Conservation (phyloP, 2,797 vertebrate genomes). For the Schizothorax lantsangensis region DNA sequence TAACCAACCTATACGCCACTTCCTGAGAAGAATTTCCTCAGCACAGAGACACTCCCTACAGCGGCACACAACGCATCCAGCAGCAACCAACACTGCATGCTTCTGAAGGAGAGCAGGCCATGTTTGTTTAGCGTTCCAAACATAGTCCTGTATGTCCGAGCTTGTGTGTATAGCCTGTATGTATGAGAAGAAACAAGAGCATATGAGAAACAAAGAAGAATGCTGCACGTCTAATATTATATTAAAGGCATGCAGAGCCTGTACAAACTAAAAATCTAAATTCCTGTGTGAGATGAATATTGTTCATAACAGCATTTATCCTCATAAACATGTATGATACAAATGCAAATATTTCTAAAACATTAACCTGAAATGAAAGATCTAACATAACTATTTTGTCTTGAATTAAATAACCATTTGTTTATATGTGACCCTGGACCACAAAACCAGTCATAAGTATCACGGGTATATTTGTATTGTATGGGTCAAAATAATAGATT, state of each 20-base stretch:
- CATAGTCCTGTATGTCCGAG: background rate
- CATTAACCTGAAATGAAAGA: background rate
- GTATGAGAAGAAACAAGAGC: background rate
- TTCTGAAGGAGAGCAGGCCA: conserved; percentile 13
- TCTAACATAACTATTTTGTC: background rate
- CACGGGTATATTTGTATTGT: background rate
- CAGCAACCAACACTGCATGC: conserved; percentile 18
- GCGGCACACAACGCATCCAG: background rate
- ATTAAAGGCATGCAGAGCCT: background rate
- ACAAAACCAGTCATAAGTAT: background rate
- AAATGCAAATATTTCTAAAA: background rate
- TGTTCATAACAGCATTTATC: background rate
- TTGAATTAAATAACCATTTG: background rate
- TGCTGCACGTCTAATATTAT: background rate
- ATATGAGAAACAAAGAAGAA: conserved; percentile 1
- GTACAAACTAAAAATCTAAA: background rate
- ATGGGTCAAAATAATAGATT: background rate
- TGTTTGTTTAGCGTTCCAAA: background rate
- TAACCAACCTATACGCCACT: conserved; percentile 47
- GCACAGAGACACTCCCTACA: conserved; percentile 46
- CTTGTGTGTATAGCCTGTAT: background rate
- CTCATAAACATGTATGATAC: background rate
- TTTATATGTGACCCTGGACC: background rate
- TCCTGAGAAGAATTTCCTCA: conserved; percentile 52
- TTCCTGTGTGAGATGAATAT: background rate